Conservation (phyloP, 2,797 vertebrate species). For the Hyperoplus lanceolatus region DNA sequence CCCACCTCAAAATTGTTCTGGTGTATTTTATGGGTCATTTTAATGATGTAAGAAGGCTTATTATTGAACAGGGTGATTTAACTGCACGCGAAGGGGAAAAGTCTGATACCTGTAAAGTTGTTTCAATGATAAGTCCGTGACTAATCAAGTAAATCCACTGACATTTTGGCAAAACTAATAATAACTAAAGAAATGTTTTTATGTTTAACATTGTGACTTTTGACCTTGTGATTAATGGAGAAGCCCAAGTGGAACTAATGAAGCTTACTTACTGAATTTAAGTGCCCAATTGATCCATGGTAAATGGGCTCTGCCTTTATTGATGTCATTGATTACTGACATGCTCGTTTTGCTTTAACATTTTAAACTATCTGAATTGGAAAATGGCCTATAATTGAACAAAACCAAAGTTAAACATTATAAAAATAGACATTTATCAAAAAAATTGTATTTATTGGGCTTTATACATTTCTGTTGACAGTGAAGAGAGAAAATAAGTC, state of each 20-base stretch:
- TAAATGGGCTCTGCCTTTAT: background rate
- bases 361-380: background rate
- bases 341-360: background rate
- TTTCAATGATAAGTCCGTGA: background rate
- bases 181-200: no score
- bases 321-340: background rate
- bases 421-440: background rate
- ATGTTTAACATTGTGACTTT: background rate
- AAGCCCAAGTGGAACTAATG: slow-evolving; percentile 16
- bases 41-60: background rate
- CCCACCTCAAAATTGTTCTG: no score
- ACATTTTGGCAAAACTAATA: background rate
- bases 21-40: background rate
- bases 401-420: background rate
- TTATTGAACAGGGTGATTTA: background rate
- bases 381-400: background rate
- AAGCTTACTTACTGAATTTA: background rate
- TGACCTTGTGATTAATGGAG: background rate
- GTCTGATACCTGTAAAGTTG: background rate
- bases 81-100: background rate
- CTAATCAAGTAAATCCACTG: background rate
- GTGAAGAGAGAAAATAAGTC: background rate
- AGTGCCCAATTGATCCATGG: background rate
- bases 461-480: background rate
- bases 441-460: background rate